Conservation (phyloP, 2,113 vertebrate species). For the Lepisosteus oculatus region DNA sequence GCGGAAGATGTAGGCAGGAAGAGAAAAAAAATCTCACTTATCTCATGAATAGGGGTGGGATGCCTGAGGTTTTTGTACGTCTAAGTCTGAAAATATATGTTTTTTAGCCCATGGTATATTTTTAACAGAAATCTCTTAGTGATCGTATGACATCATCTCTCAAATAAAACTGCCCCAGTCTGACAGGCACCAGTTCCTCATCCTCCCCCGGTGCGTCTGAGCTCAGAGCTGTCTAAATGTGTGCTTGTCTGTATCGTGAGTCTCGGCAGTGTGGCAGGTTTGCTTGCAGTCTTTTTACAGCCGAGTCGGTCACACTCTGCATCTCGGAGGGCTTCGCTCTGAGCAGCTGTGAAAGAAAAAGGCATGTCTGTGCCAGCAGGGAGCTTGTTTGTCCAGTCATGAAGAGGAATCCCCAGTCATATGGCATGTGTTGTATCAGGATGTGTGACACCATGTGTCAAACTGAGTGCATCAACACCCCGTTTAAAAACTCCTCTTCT, state of each 20-base stretch:
- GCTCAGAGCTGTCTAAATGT: slow-evolving; percentile 2
- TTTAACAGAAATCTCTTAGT: too few relatives aligned
- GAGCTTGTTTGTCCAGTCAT: slow-evolving; percentile 34
- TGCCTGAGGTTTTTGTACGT: too few relatives aligned
- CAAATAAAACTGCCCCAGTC: too few relatives aligned
- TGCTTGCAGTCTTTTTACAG: neutral
- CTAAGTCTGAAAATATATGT: too few relatives aligned
- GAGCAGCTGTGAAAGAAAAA: slow-evolving; percentile 18
- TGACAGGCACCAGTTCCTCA: neutral
- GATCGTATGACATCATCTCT: too few relatives aligned
- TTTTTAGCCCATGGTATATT: too few relatives aligned
- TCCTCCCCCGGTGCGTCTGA: neutral
- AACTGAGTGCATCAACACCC: slow-evolving; percentile 7
- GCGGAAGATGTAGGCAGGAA: too few relatives aligned
- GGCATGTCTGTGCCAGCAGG: slow-evolving; percentile 24
- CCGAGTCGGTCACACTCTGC: neutral
- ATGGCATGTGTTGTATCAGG: slow-evolving; percentile 44
- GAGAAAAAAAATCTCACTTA: too few relatives aligned
- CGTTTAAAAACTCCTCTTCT: neutral
- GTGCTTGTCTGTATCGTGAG: neutral
- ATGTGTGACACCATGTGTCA: slow-evolving; percentile 34
- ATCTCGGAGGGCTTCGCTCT: slow-evolving; percentile 16
- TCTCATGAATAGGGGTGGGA: too few relatives aligned
- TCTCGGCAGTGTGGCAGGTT: neutral
- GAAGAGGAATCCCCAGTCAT: slow-evolving; percentile 3